A percentile compares a stretch with the other conserved stretches of the same genome.
Evolutionary conservation across 37 sponge, comb jelly and placozoan species (phyloP).

Genomic region (Beroe ovata): DNA sequence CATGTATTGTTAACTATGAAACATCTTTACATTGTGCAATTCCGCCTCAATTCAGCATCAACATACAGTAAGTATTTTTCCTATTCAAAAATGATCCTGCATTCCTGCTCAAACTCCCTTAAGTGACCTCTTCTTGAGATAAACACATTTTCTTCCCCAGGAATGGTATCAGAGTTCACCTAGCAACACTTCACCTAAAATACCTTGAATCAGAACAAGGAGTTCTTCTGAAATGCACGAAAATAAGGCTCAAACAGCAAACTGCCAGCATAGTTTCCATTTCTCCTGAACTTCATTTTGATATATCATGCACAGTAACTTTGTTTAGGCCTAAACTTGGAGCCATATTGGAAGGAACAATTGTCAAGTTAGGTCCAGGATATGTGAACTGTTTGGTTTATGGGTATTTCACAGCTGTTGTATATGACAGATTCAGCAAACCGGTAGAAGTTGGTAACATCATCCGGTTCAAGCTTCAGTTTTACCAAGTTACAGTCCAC

Average conservation of each 20-base stretch:
- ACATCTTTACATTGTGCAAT: constrained; percentile 54
- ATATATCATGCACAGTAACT: constrained; percentile 28
- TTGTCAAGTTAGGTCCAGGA: constrained; percentile 44
- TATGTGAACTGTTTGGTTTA: constrained; percentile 48
- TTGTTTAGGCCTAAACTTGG: constrained; percentile 3
- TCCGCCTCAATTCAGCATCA: constrained; percentile 1
- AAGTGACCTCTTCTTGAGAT: too few relatives aligned
- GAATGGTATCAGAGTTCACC: constrained; percentile 41
- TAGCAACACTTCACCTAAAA: constrained; percentile 33
- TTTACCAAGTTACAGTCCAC: constrained; percentile 43
- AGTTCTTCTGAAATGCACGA: constrained; percentile 7
- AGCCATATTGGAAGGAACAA: background rate
- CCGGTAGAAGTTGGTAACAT: constrained; percentile 20
- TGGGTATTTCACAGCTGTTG: constrained; percentile 59
- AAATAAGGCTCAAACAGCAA: constrained; percentile 10
- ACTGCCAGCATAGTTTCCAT: constrained; percentile 49
- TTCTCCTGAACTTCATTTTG: constrained; percentile 61
- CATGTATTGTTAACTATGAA: constrained; percentile 1
- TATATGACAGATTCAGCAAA: constrained; percentile 13
- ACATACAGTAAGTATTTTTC: constrained; percentile 24
- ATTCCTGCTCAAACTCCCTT: background rate
- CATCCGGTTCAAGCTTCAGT: background rate
- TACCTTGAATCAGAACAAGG: constrained; percentile 60
- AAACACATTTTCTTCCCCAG: background rate
- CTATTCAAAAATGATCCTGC: too few relatives aligned